Percentiles rank a stretch among this genome's conserved stretches.
phyloP scores from a whole-genome alignment of 2,113 vertebrate genomes.

The Natator depressus region DNA sequence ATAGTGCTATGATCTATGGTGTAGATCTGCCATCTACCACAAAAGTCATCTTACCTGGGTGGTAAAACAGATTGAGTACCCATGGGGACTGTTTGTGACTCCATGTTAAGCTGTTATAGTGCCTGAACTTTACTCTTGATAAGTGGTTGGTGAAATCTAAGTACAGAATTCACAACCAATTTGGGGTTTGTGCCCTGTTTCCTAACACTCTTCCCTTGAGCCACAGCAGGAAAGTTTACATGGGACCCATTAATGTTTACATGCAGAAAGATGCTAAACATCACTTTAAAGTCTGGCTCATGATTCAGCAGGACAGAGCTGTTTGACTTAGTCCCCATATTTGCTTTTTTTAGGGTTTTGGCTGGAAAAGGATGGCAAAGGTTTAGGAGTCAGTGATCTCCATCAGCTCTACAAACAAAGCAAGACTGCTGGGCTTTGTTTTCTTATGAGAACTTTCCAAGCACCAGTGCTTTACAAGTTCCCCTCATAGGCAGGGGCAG shows the following conservation, averaged over 20 bases:
- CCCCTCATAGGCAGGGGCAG: constrained; percentile 29
- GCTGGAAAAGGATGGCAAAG: constrained; percentile 59
- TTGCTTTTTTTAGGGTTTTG: constrained; percentile 58
- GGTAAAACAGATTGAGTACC: background rate
- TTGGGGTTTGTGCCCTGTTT: background rate
- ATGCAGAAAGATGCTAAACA: background rate
- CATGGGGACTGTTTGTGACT: background rate
- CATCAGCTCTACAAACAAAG: constrained; percentile 67
- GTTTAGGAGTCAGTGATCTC: constrained; percentile 63
- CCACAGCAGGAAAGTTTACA: background rate
- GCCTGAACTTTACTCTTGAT: background rate
- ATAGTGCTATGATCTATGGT: background rate
- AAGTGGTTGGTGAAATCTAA: background rate
- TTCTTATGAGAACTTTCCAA: constrained; percentile 63
- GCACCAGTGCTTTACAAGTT: constrained; percentile 44
- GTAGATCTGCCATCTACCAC: no score
- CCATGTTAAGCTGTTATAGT: background rate
- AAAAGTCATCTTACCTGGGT: background rate
- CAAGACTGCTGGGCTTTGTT: constrained; percentile 64
- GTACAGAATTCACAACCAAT: background rate
- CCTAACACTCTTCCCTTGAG: background rate
- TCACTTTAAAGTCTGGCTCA: constrained; percentile 39
- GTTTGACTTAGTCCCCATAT: constrained; percentile 53
- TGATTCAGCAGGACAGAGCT: constrained; percentile 23
- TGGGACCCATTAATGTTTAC: background rate